Evolutionary conservation across 2,797 vertebrate genomes (phyloP).

Genomic region (Sebastes minor): DNA sequence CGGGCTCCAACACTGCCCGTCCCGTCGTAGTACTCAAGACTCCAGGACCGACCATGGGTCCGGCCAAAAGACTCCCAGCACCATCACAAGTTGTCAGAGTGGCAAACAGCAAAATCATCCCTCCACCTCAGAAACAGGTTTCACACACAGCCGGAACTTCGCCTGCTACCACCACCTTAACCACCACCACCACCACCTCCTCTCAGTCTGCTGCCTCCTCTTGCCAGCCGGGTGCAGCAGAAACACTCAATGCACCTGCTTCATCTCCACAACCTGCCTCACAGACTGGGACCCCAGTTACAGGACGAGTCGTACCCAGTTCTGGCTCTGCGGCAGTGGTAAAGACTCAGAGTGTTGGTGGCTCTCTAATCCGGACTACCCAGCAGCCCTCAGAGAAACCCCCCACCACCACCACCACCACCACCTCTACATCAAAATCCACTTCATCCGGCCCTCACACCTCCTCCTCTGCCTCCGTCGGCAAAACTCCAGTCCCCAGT

Average conservation of each 20-base stretch:
- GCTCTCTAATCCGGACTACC: not conserved
- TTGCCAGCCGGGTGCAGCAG: not conserved
- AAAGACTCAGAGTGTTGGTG: not conserved
- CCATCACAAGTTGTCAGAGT: not conserved
- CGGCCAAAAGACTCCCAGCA: not conserved
- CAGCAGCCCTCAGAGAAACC: not conserved
- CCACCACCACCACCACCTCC: not conserved
- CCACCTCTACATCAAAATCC: not conserved
- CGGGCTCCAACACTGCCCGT: not conserved
- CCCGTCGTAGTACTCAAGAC: not conserved
- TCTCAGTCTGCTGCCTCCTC: not conserved
- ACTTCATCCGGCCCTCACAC: not conserved
- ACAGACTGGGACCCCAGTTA: not conserved
- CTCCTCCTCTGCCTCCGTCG: not conserved
- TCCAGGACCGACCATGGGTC: not conserved
- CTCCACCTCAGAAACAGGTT: not conserved
- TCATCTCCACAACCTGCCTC: not conserved
- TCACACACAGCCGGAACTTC: not conserved
- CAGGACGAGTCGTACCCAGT: accelerated
- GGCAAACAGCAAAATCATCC: not conserved
- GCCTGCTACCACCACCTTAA: not conserved
- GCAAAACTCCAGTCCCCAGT: not conserved
- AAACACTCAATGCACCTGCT: accelerated
- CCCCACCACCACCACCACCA: no score
- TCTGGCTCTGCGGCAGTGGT: not conserved